Conservation (phyloP, 2,888 invertebrate genomes). For the Nemapogon koenigi region DNA sequence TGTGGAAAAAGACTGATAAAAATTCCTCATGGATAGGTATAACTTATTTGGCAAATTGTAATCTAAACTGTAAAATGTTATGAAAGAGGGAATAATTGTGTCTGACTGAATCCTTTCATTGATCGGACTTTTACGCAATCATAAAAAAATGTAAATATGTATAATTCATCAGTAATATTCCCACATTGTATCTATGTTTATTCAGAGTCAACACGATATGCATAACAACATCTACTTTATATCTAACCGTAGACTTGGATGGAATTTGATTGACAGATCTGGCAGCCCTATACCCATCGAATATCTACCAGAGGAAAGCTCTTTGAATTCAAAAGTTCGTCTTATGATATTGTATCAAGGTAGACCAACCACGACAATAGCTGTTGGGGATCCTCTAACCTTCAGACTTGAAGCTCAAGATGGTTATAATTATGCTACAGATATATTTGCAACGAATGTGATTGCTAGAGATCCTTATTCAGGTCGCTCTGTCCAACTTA, state of each 20-base stretch:
- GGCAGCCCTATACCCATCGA: slow-evolving; percentile 93
- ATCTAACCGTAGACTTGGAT: slow-evolving; percentile 56
- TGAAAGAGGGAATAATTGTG: too few species aligned
- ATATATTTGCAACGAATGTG: slow-evolving; percentile 93
- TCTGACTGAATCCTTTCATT: too few species aligned
- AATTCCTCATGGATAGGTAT: too few species aligned
- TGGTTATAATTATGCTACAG: slow-evolving; percentile 85
- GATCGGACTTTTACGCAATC: too few species aligned
- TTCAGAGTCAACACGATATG: slow-evolving; percentile 36
- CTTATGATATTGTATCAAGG: slow-evolving; percentile 88
- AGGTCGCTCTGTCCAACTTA: slow-evolving; percentile 86
- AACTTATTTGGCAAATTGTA: too few species aligned
- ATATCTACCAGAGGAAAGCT: slow-evolving; percentile 90
- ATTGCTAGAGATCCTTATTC: slow-evolving; percentile 93
- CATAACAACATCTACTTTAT: slow-evolving; percentile 24
- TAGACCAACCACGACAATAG: slow-evolving; percentile 90
- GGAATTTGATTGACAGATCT: slow-evolving; percentile 70
- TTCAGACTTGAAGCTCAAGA: slow-evolving; percentile 89
- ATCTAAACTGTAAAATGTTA: too few species aligned
- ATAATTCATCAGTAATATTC: too few species aligned
- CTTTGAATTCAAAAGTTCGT: slow-evolving; percentile 86
- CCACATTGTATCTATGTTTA: slow-evolving; percentile 27
- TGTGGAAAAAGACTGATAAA: too few species aligned
- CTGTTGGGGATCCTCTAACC: slow-evolving; percentile 90
- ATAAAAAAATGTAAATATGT: too few species aligned